Percentiles rank a stretch among this genome's conserved stretches.
phyloP scores from a whole-genome alignment of 2,113 vertebrate genomes.

The Cololabis saira region DNA sequence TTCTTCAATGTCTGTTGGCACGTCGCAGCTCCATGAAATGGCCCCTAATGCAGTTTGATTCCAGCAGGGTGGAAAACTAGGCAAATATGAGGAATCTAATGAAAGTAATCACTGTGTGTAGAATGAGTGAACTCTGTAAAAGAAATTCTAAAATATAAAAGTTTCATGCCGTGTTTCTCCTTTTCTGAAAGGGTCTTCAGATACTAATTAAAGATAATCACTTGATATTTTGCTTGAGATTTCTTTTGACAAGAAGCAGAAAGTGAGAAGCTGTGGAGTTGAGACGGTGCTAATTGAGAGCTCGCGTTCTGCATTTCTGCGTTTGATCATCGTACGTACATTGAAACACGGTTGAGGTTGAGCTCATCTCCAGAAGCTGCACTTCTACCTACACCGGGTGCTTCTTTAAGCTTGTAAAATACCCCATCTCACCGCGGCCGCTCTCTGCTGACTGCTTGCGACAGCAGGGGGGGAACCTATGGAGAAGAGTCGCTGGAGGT shows the following conservation, averaged over 20 bases:
- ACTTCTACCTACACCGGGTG: not conserved
- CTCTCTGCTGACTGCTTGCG: constrained; percentile 38
- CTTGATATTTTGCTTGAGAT: constrained; percentile 52
- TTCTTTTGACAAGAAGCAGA: constrained; percentile 20
- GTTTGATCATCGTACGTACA: too few species aligned
- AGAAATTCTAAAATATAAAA: too few species aligned
- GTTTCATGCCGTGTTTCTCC: too few species aligned
- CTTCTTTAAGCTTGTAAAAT: constrained; percentile 23
- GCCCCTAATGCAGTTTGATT: constrained; percentile 63
- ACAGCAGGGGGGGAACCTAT: constrained; percentile 63
- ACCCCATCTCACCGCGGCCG: not conserved
- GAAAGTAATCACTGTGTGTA: too few species aligned
- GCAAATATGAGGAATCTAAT: constrained; percentile 6
- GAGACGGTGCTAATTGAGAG: constrained; percentile 47
- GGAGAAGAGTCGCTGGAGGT: constrained; percentile 54
- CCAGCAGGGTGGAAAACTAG: constrained; percentile 37
- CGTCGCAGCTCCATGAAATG: constrained; percentile 51
- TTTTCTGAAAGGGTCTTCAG: constrained; percentile 17
- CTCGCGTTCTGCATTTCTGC: too few species aligned
- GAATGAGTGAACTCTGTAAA: too few species aligned
- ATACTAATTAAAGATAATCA: constrained; percentile 41
- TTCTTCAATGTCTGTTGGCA: constrained; percentile 50
- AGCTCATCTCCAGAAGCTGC: not conserved
- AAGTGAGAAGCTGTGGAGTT: not conserved
- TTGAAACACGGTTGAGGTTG: constrained; percentile 25